phyloP scores from a whole-genome alignment of 1,140 invertebrate species.

The Sarcophaga peregrina region DNA sequence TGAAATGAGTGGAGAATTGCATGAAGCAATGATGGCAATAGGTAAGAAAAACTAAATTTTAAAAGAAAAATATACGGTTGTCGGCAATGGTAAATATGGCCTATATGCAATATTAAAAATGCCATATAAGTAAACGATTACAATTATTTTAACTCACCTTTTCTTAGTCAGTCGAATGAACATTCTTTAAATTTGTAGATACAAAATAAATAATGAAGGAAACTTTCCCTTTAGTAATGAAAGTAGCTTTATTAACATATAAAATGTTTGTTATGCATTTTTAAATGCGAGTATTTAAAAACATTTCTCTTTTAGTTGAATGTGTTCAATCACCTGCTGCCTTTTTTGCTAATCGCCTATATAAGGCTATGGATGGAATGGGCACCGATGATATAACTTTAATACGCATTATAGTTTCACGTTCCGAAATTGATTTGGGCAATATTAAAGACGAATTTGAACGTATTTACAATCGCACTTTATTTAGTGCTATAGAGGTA shows the following conservation, averaged over 20 bases:
- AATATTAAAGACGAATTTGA: constrained; percentile 78
- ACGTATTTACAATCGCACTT: constrained; percentile 76
- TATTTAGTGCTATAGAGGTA: constrained; percentile 75
- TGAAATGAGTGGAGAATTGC: constrained; percentile 74
- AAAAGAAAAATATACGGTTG: background rate
- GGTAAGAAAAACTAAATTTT: constrained; percentile 61
- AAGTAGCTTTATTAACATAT: constrained; percentile 45
- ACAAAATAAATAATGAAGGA: background rate
- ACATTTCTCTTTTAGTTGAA: constrained; percentile 70
- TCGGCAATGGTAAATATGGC: too few species aligned
- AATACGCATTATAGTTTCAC: constrained; percentile 78
- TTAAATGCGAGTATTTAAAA: background rate
- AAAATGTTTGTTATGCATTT: background rate
- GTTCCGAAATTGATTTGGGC: constrained; percentile 79
- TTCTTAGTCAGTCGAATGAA: too few species aligned
- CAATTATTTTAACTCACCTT: background rate
- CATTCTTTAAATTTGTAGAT: too few species aligned
- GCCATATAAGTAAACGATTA: background rate
- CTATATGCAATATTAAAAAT: too few species aligned
- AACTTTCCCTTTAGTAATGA: background rate
- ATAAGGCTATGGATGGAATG: constrained; percentile 77
- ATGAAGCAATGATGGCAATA: constrained; percentile 74
- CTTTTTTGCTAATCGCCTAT: constrained; percentile 80
- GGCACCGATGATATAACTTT: constrained; percentile 80
- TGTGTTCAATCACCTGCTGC: constrained; percentile 75